phyloP scores from a whole-genome alignment of 64 coral and sea anemone genomes.

The Exaiptasia diaphana region DNA sequence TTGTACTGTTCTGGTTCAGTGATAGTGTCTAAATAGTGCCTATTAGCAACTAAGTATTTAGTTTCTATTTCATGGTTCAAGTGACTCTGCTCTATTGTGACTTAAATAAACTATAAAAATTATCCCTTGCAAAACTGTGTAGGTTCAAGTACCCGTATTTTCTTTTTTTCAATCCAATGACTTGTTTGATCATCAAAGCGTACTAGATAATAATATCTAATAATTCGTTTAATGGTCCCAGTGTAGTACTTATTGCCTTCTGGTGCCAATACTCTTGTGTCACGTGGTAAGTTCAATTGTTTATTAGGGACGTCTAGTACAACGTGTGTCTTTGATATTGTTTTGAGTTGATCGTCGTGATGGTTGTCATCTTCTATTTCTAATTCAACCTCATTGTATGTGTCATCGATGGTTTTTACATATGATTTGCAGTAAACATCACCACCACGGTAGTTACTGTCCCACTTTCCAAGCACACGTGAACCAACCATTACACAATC shows the following conservation, averaged over 20 bases:
- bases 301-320: background rate
- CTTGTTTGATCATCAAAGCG: background rate
- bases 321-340: background rate
- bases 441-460: background rate
- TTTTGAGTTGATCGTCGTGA: background rate
- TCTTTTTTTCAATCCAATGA: no score
- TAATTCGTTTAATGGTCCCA: background rate
- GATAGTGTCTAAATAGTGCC: no score
- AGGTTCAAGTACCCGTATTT: no score
- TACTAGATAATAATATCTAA: background rate
- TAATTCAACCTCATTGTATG: background rate
- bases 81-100: no score
- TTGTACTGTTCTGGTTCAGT: no score
- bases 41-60: no score
- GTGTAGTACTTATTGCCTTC: background rate
- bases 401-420: background rate
- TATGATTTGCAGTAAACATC: background rate
- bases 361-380: background rate
- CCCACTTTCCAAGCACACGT: slow-evolving; percentile 2
- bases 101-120: no score
- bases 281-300: background rate
- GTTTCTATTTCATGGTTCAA: no score
- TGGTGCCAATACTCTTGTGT: slow-evolving; percentile 4
- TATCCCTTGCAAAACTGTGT: no score
- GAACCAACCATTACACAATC: slow-evolving; percentile 37